A percentile compares a stretch with the other conserved stretches of the same genome.
Conservation (phyloP, 1,140 invertebrate species). For the Polypedilum pembai region DNA sequence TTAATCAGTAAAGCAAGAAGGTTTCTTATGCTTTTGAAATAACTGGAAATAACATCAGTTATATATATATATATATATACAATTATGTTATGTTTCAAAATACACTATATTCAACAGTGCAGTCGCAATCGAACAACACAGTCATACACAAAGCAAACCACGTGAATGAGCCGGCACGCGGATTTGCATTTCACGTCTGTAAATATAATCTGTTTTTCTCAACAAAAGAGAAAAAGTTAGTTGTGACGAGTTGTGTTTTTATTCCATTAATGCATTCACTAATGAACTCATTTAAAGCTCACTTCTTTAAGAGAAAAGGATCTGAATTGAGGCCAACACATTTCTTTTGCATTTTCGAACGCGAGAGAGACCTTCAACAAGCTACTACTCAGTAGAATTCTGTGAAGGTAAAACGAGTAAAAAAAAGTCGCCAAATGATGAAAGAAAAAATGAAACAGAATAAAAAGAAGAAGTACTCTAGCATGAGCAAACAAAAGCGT, state of each 20-base stretch:
- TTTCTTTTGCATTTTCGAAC: background rate
- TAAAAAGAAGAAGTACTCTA: background rate
- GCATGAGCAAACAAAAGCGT: slow-evolving; percentile 1
- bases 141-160: background rate
- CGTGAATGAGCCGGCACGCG: slow-evolving; percentile 10
- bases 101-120: background rate
- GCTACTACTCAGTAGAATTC: background rate
- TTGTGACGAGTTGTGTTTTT: no score
- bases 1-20: no score
- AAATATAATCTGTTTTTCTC: background rate
- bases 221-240: no score
- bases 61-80: no score
- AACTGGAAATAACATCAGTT: no score
- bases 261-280: background rate
- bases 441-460: background rate
- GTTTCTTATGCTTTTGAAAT: no score
- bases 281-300: background rate
- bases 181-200: background rate
- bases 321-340: background rate
- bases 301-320: background rate
- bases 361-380: background rate
- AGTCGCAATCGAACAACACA: background rate
- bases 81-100: background rate
- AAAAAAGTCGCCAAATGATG: background rate
- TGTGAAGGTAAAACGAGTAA: background rate